Evolutionary conservation across 37 sponge, comb jelly and placozoan genomes (phyloP).

Genomic region (Ianthella basta): DNA sequence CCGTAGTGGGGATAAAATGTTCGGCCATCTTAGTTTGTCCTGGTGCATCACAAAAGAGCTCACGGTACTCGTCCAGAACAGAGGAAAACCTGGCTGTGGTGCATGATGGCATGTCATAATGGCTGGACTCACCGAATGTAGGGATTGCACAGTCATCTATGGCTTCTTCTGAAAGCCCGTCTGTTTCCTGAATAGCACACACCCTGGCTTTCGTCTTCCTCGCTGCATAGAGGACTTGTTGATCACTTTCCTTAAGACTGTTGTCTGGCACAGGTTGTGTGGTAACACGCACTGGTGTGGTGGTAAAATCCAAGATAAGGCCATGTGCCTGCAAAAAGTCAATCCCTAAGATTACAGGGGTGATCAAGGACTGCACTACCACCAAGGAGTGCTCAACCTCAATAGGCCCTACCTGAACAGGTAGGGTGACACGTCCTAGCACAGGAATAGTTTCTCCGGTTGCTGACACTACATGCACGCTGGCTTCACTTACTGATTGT

Average conservation of each 20-base stretch:
- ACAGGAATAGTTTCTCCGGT: conserved; percentile 44
- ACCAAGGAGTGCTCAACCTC: conserved; percentile 42
- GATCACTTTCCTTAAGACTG: neutral
- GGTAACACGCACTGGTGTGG: conserved; percentile 15
- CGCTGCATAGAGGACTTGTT: neutral
- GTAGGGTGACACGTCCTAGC: conserved; percentile 23
- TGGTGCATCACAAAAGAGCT: neutral
- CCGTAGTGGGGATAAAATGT: conserved; percentile 28
- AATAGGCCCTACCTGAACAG: conserved; percentile 31
- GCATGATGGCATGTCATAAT: conserved; percentile 12
- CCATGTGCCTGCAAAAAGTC: conserved; percentile 60
- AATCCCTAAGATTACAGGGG: conserved; percentile 56
- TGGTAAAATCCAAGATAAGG: conserved; percentile 53
- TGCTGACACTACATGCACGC: conserved; percentile 47
- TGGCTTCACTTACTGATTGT: too few species aligned
- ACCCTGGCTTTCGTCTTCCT: conserved; percentile 15
- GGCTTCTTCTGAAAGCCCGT: neutral
- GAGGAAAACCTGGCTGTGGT: conserved; percentile 1
- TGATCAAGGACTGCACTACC: conserved; percentile 52
- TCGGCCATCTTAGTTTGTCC: conserved; percentile 11
- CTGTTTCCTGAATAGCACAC: conserved; percentile 10
- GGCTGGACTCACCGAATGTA: conserved; percentile 13
- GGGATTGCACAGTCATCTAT: conserved; percentile 12
- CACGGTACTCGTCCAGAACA: neutral
- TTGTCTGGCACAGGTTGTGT: conserved; percentile 1